Evolutionary conservation across 2,113 vertebrate species (phyloP), one percentile per base, ranked within the genome.

Genomic region (Perca fluviatilis): DNA sequence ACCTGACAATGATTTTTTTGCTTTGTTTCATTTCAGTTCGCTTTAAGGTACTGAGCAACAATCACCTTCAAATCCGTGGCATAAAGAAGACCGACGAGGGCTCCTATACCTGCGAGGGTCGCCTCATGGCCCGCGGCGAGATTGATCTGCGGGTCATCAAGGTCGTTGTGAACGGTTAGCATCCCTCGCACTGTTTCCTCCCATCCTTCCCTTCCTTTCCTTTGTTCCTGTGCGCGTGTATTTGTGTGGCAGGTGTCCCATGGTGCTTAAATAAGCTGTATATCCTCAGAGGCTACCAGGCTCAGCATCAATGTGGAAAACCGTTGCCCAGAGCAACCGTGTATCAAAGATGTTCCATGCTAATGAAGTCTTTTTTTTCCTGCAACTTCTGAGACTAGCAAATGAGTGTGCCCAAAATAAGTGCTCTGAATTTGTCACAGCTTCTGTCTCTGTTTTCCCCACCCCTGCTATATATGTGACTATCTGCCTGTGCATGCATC

Each of bases 1-100:
- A 16, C 36, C 68, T 87, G n/a, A 77, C 64, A 14, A 51, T 74
- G 15, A 30, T 74, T 83, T 74, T 74, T 51, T 11, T 54, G 10
- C 40, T 82, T 21, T 90, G 54, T 49, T 83, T 75, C 40, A 19
- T 76, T 74, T 69, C 82, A 99, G 98, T 97, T 63, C 96, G 98
- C 4, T 99, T 99, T 88, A 96, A 95, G 84, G 94, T 97, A 74
- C 95, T 99, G 86, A 90, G 90, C 95, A 99, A 98, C 96, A 98
- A 99, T 94, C 99, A 99, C 95, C 96, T 99, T 89, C 97, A 99
- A 92, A 99, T 99, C 91, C 95, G 96, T 5, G 95, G 96, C 61
- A 99, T 99, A 93, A 98, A 97, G 95, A 99, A 99, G 94, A 97
- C 97, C 0, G 98, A 99, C 56, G 98, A 99, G 88, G 98, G 98